Evolutionary conservation across 2,113 vertebrate species (phyloP), one percentile per base, ranked within the genome.

Genomic region (Cryptotis parvus): DNA sequence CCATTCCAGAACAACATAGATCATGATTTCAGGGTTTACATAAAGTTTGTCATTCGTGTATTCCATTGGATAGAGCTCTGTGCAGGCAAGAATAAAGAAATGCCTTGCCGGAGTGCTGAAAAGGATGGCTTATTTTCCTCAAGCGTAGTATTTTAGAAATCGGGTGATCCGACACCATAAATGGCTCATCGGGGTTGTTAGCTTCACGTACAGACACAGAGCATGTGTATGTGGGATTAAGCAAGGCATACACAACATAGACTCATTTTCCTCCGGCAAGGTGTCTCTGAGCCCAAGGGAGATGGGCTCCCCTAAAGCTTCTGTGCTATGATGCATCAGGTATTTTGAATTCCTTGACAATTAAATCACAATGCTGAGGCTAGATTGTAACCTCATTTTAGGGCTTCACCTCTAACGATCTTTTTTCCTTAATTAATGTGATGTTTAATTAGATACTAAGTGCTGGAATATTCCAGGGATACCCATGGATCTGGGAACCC

Each of bases 251-350:
- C 58, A 39, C 41, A 80, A 35, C 39, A 89, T 69, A 73, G 75
- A 61, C 86, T 93, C 66, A 96, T n/a, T 95, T 91, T 90, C 69
- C 90, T 91, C 93, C 72, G 80, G 20, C 95, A 87, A 91, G 66
- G 81, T 61, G 94, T 66, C 39, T 45, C 83, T 75, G 79, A 61
- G 90, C 91, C 69, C 61, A 95, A 76, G 90, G 43, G 15, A 83
- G 95, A 58, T 81, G 1, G 4, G 33, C 22, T 89, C 37, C 68
- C 91, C 52, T 82, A 49, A 39, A 31, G 69, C 83, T 39, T 87
- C 65, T 89, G 24, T 92, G 27, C 55, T 79, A 33, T 70, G 27
- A 31, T 86, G 22, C 2, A 14, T 70, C 55, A 55, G 41, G 55
- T 0, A 0, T 55, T 0, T 0, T 84, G 2, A 76, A 0, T 86